Conservation (phyloP, 2,888 invertebrate genomes). For the Serrognathus titanus region DNA sequence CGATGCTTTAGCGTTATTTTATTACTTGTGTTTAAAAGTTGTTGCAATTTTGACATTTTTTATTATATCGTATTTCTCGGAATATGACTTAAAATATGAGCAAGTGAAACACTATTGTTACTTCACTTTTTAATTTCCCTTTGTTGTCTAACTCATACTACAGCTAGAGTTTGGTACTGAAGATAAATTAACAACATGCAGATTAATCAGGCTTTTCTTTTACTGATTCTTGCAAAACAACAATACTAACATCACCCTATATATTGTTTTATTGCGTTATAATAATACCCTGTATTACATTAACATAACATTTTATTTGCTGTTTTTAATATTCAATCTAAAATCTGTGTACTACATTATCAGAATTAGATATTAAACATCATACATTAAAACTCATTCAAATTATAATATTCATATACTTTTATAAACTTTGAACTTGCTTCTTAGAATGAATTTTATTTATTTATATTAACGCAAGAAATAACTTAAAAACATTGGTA, state of each 20-base stretch:
- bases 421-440: no score
- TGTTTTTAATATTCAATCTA: no score
- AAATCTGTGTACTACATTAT: not conserved
- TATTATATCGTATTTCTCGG: constrained; percentile 35
- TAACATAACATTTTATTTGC: no score
- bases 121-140: constrained; percentile 1
- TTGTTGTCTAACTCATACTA: not conserved
- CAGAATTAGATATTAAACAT: not conserved
- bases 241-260: no score
- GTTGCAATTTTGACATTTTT: constrained; percentile 43
- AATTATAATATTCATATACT: not conserved
- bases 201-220: no score
- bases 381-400: not conserved
- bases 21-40: constrained; percentile 37
- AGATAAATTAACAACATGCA: no score
- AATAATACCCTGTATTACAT: no score
- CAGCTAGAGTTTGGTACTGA: no score
- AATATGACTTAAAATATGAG: constrained; percentile 23
- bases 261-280: no score
- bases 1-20: constrained; percentile 40
- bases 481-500: not conserved
- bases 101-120: constrained; percentile 5
- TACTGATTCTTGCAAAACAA: no score
- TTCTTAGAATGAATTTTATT: no score
- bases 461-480: no score